phyloP scores from a whole-genome alignment of 2,797 vertebrate species.

The Hippocampus kuda region DNA sequence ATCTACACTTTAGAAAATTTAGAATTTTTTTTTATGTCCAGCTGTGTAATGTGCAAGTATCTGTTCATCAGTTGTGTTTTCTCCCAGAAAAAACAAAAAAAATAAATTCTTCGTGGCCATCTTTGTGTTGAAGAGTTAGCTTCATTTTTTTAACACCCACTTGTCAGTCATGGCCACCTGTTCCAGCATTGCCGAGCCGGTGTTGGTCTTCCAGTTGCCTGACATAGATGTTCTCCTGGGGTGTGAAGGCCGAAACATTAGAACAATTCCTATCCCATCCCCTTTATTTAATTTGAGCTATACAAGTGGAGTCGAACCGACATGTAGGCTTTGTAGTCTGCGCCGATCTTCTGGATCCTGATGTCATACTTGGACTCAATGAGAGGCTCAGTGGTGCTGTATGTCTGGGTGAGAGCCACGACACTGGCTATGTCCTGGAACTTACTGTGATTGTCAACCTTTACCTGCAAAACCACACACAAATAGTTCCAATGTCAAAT shows the following conservation, averaged over 20 bases:
- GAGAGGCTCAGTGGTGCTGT: constrained; percentile 92
- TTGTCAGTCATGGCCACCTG: constrained; percentile 97
- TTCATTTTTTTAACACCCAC: constrained; percentile 52
- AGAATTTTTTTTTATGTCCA: too few relatives aligned
- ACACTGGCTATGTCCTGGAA: constrained; percentile 99
- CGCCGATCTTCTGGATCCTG: constrained; percentile 97
- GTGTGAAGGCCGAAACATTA: not conserved
- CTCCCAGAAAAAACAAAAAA: too few relatives aligned
- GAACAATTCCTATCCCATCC: not conserved
- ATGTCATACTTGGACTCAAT: constrained; percentile 97
- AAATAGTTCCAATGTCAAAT: not conserved
- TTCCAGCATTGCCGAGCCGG: constrained; percentile 92
- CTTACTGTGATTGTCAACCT: constrained; percentile 95
- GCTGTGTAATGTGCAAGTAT: too few relatives aligned
- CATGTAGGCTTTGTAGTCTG: constrained; percentile 98
- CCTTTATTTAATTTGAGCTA: not conserved
- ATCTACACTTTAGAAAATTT: too few relatives aligned
- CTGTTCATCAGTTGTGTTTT: too few relatives aligned
- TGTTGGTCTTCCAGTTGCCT: constrained; percentile 96
- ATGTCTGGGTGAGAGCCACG: constrained; percentile 94
- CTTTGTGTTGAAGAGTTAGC: not conserved
- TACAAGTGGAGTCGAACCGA: constrained; percentile 48
- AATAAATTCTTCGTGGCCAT: not conserved
- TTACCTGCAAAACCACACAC: constrained; percentile 70
- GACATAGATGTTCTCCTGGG: constrained; percentile 95